These are phyloP conservation scores for Romanogobio albipinnatus DNA, from an alignment of 2,113 vertebrate genomes.

Conservation along the genomic window DNA sequence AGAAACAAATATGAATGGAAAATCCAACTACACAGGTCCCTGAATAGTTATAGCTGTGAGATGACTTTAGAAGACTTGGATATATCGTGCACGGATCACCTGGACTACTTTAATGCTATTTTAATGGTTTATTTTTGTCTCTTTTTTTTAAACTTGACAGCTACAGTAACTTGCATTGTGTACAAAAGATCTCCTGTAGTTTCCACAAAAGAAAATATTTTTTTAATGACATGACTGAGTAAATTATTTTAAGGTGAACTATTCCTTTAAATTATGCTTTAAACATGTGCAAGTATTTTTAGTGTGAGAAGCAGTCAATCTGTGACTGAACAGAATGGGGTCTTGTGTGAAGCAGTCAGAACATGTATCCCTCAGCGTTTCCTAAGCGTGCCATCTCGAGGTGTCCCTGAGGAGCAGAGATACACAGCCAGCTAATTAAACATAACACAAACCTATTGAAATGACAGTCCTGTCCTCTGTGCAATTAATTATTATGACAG, in stretches of 20 bases:
- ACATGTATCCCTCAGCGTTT: constrained; percentile 26
- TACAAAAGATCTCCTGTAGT: not conserved
- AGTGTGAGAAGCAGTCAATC: constrained; percentile 8
- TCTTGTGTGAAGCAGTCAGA: constrained; percentile 33
- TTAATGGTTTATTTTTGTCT: not conserved
- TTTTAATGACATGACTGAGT: not conserved
- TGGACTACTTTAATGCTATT: not conserved
- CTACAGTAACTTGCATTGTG: not conserved
- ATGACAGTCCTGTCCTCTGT: constrained; percentile 21
- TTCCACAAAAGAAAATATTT: not conserved
- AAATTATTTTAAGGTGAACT: not conserved
- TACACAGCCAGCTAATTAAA: constrained; percentile 55
- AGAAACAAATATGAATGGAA: not conserved
- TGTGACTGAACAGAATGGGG: constrained; percentile 25
- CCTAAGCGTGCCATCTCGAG: not conserved
- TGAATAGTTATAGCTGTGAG: not conserved
- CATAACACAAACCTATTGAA: constrained; percentile 48
- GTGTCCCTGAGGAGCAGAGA: constrained; percentile 22
- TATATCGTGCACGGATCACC: not conserved
- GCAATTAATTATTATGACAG: constrained; percentile 52
- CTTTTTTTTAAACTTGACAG: not conserved
- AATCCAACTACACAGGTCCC: not conserved
- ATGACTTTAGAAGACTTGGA: not conserved
- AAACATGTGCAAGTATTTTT: constrained; percentile 3
- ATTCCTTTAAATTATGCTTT: not conserved